Evolutionary conservation across 2,113 vertebrate genomes (phyloP).

Genomic region (Sebastes schlegelii): DNA sequence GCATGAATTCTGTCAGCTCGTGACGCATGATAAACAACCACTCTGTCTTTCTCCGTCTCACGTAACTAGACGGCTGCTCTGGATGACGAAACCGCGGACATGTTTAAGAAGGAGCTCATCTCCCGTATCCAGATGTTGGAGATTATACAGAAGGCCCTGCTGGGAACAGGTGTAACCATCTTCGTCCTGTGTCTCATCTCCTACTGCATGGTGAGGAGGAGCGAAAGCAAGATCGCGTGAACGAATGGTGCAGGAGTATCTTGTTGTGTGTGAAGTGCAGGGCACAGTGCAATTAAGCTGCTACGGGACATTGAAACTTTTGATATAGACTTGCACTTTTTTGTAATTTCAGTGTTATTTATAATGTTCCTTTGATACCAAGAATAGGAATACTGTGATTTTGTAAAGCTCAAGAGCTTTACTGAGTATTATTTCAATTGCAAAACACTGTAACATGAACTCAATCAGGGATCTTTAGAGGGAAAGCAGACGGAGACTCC

Average conservation of each 20-base stretch:
- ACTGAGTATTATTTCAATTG: slow-evolving; percentile 49
- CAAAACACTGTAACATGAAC: slow-evolving; percentile 63
- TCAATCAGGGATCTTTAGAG: slow-evolving; percentile 68
- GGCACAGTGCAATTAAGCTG: slow-evolving; percentile 47
- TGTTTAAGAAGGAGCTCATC: slow-evolving; percentile 86
- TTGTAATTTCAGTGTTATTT: slow-evolving; percentile 64
- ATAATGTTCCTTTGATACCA: slow-evolving; percentile 52
- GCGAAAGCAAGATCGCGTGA: slow-evolving; percentile 44
- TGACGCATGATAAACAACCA: background rate
- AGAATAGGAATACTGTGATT: slow-evolving; percentile 73
- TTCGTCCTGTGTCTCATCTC: slow-evolving; percentile 82
- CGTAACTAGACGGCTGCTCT: slow-evolving; percentile 86
- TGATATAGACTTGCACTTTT: slow-evolving; percentile 72
- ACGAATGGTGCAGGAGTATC: slow-evolving; percentile 39
- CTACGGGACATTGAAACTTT: slow-evolving; percentile 50
- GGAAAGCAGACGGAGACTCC: slow-evolving; percentile 19
- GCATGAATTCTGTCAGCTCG: background rate
- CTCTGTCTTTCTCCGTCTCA: background rate
- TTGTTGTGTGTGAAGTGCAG: background rate
- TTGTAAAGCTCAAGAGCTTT: slow-evolving; percentile 55
- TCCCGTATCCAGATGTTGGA: slow-evolving; percentile 81
- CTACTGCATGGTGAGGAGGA: slow-evolving; percentile 76
- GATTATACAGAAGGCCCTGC: slow-evolving; percentile 78
- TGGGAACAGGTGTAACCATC: slow-evolving; percentile 80
- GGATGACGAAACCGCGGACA: slow-evolving; percentile 87